A percentile compares a stretch with the other conserved stretches of the same genome.
These are phyloP conservation scores for Shargacucullia verbasci DNA, from an alignment of 2,888 invertebrate genomes.

Conservation along the genomic window DNA sequence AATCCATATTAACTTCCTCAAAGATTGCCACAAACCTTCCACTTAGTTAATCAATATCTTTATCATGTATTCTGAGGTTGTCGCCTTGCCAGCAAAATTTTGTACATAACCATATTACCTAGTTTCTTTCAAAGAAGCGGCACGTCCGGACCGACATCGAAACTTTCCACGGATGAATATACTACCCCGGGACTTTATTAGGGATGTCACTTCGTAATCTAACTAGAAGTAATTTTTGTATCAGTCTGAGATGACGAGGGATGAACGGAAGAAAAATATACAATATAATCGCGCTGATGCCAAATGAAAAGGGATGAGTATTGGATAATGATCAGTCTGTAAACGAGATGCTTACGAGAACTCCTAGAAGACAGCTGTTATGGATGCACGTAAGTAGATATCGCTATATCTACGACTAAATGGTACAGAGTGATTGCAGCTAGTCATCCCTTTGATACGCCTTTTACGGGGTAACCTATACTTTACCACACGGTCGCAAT, in stretches of 20 bases:
- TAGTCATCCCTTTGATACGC: no score
- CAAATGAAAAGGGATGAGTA: no score
- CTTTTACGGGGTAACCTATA: no score
- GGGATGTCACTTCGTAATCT: conserved; percentile 35
- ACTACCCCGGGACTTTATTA: conserved; percentile 33
- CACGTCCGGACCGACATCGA: conserved; percentile 47
- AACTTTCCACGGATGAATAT: conserved; percentile 49
- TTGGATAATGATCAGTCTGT: no score
- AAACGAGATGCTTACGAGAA: no score
- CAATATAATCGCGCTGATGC: no score
- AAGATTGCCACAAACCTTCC: conserved; percentile 8
- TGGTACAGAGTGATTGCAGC: no score
- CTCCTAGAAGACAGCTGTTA: no score
- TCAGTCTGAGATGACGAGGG: no score
- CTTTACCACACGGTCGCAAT: conserved; percentile 17
- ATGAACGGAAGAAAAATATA: no score
- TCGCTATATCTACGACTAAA: no score
- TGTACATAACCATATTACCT: conserved; percentile 45
- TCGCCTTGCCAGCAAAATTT: conserved; percentile 38
- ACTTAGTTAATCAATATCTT: conserved; percentile 44
- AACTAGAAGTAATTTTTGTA: background rate
- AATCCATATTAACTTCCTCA: background rate
- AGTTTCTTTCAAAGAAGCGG: conserved; percentile 49
- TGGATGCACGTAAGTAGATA: no score
- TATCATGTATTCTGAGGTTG: conserved; percentile 41